Conservation (phyloP, 2,113 vertebrate species). For the Cnemophilus loriae region DNA sequence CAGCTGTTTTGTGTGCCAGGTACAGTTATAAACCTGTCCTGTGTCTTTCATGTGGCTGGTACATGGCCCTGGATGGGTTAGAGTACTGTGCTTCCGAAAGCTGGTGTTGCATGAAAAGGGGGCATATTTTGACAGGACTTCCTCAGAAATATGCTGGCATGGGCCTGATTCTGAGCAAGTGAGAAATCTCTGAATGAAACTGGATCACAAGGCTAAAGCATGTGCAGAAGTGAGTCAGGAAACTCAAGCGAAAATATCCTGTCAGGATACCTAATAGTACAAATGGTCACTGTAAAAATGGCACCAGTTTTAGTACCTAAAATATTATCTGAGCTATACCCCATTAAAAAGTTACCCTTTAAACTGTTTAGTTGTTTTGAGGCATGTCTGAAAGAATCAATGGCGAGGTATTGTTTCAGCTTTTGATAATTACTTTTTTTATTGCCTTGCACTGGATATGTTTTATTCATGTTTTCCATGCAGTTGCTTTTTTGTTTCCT, state of each 20-base stretch:
- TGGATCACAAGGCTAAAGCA: neutral
- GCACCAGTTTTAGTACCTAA: neutral
- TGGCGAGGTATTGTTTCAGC: neutral
- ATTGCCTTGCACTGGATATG: neutral
- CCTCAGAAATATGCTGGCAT: neutral
- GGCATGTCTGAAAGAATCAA: neutral
- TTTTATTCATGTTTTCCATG: constrained; percentile 25
- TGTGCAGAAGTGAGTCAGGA: neutral
- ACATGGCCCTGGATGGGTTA: accelerated
- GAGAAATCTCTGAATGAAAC: neutral
- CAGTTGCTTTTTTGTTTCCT: neutral
- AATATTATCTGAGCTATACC: neutral
- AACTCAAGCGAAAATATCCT: neutral
- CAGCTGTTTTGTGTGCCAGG: neutral
- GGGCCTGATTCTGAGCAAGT: neutral
- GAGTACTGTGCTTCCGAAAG: neutral
- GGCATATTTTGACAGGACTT: neutral
- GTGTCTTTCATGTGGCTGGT: neutral
- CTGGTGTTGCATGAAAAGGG: neutral
- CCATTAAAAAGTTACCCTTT: neutral
- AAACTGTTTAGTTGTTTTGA: neutral
- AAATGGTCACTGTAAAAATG: neutral
- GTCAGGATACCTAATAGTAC: neutral
- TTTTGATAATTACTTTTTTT: neutral
- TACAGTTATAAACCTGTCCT: neutral